Percentiles rank a stretch among this genome's conserved stretches.
phyloP scores from a whole-genome alignment of 1,140 invertebrate species.

The Pogonomyrmex californicus region DNA sequence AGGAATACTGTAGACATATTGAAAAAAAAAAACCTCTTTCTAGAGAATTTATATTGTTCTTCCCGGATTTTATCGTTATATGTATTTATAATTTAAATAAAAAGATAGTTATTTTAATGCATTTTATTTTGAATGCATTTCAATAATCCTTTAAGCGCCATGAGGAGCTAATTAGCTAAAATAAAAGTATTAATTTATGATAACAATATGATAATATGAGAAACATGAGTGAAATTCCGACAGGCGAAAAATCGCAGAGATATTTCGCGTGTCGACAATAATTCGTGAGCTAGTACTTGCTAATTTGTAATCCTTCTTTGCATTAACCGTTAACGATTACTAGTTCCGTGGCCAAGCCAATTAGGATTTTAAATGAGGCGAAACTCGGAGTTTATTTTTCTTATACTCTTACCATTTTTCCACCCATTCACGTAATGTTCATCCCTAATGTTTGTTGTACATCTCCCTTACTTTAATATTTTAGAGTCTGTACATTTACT shows the following conservation, averaged over 20 bases:
- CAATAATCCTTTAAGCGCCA: background rate
- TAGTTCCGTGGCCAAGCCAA: slow-evolving; percentile 40
- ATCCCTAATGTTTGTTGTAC: slow-evolving; percentile 24
- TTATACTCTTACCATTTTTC: background rate
- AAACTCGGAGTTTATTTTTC: slow-evolving; percentile 12
- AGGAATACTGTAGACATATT: background rate
- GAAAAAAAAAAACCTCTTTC: slow-evolving; percentile 6
- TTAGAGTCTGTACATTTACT: background rate
- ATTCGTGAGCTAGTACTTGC: slow-evolving; percentile 28
- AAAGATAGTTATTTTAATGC: background rate
- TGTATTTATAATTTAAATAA: background rate
- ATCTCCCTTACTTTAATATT: slow-evolving; percentile 24
- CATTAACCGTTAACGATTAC: slow-evolving; percentile 54
- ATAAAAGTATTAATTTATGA: slow-evolving; percentile 39
- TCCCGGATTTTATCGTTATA: background rate
- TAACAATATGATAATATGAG: slow-evolving; percentile 37
- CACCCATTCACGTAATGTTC: slow-evolving; percentile 21
- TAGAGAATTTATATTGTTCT: background rate
- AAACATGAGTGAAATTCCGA: slow-evolving; percentile 37
- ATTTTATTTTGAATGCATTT: background rate
- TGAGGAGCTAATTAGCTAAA: slow-evolving; percentile 19
- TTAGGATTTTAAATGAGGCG: slow-evolving; percentile 52
- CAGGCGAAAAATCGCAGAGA: slow-evolving; percentile 40
- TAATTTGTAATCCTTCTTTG: slow-evolving; percentile 46
- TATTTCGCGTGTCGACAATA: slow-evolving; percentile 44